A percentile compares a stretch with the other conserved stretches of the same genome.
These are phyloP conservation scores for Gasteruption jaculator DNA, from an alignment of 2,888 invertebrate genomes.

Conservation along the genomic window DNA sequence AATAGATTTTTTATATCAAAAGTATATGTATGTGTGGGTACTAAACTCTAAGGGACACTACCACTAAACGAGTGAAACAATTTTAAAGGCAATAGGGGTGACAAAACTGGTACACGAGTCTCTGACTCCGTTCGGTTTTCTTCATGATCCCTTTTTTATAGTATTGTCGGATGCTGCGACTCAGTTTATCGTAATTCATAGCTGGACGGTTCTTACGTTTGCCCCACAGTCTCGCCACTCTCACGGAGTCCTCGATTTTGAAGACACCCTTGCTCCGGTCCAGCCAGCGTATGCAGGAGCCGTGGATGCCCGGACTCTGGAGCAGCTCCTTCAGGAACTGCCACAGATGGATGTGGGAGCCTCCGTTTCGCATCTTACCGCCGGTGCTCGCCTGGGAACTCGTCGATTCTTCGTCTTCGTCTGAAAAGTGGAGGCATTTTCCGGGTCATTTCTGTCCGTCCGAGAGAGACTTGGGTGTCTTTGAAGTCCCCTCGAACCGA, in stretches of 20 bases:
- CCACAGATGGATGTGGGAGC: conserved; percentile 96
- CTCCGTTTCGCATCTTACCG: conserved; percentile 53
- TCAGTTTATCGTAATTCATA: conserved; percentile 99
- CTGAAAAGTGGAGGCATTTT: conserved; percentile 50
- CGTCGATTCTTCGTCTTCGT: conserved; percentile 58
- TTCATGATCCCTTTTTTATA: conserved; percentile 99
- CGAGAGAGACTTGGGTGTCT: no score
- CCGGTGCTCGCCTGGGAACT: conserved; percentile 18
- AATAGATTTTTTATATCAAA: no score
- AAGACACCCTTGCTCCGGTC: conserved; percentile 93
- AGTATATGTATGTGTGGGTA: no score
- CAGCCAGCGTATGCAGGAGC: conserved; percentile 95
- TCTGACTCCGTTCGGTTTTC: conserved; percentile 96
- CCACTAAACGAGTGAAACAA: conserved; percentile 10
- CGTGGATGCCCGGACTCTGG: conserved; percentile 81
- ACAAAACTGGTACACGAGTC: conserved; percentile 98
- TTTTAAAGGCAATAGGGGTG: conserved; percentile 83
- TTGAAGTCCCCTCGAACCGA: background rate
- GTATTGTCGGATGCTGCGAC: conserved; percentile 95
- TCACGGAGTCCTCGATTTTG: conserved; percentile 97
- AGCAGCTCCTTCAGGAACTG: conserved; percentile 96
- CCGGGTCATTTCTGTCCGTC: background rate
- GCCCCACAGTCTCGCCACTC: conserved; percentile 97
- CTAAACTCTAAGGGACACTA: conserved; percentile 5
- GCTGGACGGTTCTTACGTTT: conserved; percentile 96